phyloP scores from a whole-genome alignment of 1,140 invertebrate species.

The Drosophila suzukii region DNA sequence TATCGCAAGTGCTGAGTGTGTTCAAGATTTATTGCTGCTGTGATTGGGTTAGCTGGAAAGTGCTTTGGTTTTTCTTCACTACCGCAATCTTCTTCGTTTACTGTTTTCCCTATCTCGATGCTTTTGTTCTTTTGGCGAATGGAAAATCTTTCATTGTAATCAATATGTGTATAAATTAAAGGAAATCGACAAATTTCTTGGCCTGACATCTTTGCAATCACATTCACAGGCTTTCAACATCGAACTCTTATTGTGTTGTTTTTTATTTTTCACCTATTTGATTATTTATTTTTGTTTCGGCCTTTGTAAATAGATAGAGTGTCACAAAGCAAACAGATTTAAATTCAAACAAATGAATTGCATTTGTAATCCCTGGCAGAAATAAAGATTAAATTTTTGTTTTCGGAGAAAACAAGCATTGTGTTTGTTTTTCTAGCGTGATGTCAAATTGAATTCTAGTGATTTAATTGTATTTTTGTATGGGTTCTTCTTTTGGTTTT shows the following conservation, averaged over 20 bases:
- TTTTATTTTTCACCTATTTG: constrained; percentile 15
- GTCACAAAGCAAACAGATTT: constrained; percentile 45
- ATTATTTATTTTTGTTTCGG: constrained; percentile 27
- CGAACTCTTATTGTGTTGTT: constrained; percentile 8
- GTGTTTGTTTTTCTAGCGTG: constrained; percentile 4
- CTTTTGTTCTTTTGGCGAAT: constrained; percentile 14
- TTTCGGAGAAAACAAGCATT: neutral
- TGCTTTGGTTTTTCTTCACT: constrained; percentile 37
- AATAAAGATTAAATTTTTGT: constrained; percentile 32
- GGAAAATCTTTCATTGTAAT: constrained; percentile 51
- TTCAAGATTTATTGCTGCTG: constrained; percentile 55
- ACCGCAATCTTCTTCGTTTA: constrained; percentile 23
- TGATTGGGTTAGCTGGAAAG: constrained; percentile 56
- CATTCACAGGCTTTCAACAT: constrained; percentile 5
- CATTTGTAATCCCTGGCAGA: constrained; percentile 33
- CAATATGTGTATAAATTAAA: constrained; percentile 64
- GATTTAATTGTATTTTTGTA: constrained; percentile 13
- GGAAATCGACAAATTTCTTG: constrained; percentile 33
- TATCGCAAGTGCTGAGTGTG: constrained; percentile 46
- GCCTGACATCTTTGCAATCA: constrained; percentile 39
- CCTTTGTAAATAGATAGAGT: constrained; percentile 46
- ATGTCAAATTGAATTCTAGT: constrained; percentile 21
- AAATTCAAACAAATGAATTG: constrained; percentile 43
- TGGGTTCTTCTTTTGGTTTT: neutral
- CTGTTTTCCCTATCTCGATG: constrained; percentile 14